Conservation (phyloP, 2,113 vertebrate species). For the Cnemophilus loriae region DNA sequence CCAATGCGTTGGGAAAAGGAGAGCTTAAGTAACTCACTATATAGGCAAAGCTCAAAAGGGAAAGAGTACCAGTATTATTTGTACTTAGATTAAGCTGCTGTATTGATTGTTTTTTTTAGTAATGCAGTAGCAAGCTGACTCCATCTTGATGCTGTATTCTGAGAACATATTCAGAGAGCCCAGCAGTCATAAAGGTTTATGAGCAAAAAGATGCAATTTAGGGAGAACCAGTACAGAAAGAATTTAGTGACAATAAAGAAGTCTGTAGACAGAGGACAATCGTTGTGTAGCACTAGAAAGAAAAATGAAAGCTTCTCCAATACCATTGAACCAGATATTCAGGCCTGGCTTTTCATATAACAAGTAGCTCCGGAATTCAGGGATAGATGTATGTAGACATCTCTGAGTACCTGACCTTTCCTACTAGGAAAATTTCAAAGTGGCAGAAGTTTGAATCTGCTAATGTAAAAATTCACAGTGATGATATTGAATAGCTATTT, state of each 20-base stretch:
- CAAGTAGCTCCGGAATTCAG: background rate
- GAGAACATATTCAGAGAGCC: background rate
- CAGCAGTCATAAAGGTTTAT: background rate
- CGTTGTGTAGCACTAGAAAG: background rate
- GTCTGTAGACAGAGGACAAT: background rate
- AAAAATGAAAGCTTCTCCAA: background rate
- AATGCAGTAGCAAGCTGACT: background rate
- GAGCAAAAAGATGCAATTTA: background rate
- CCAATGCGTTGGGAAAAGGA: background rate
- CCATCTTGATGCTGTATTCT: background rate
- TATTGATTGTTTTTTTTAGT: background rate
- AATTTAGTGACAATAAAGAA: background rate
- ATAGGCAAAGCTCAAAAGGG: background rate
- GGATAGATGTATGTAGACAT: background rate
- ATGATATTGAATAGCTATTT: background rate
- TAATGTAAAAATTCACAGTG: background rate
- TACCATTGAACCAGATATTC: background rate
- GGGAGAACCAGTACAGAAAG: background rate
- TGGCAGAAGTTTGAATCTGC: background rate
- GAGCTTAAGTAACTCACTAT: background rate
- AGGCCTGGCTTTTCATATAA: background rate
- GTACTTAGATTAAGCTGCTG: background rate
- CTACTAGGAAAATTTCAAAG: background rate
- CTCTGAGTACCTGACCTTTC: background rate
- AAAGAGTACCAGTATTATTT: background rate